Evolutionary conservation across 2,797 vertebrate genomes (phyloP), one percentile per base, ranked within the genome.

Genomic region (Glyptemys insculpta): DNA sequence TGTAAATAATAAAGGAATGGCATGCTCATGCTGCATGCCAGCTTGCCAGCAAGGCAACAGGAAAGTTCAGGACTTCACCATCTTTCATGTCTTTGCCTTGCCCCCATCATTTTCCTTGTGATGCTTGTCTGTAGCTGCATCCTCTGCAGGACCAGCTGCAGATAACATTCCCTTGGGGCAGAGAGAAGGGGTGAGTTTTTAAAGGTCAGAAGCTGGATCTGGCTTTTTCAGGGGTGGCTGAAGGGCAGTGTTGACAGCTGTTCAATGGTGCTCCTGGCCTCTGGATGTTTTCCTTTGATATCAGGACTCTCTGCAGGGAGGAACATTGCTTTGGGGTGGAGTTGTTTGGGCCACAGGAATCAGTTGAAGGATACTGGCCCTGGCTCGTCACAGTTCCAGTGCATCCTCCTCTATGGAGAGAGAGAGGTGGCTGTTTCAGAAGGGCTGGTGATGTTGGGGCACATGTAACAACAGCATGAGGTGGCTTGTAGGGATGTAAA

Each of bases 1-100:
- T 78, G 91, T 87, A 83, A 89, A 89, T 78, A 87, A 84, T 34
- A 76, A 27, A 53, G 59, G 85, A 89, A 89, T 87, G 56, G 34
- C 76, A 78, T 49, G 79, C 72, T 85, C 80, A 78, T 44, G 72
- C 72, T 87, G 21, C 53, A 57, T 0, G 0, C 44, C 59, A 89
- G 57, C 25, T 41, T 85, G 57, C 41, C 81, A 87, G 49, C 83
- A 87, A 49, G 87, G 5, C 47, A 87, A 0, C 0, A 87, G 65
- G 59, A 76, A 87, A 79, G 89, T 47, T 53, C 81, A 68, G 65
- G 41, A 54, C 74, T 80, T 91, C 41, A 44, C 0, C 0, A 41
- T 16, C 79, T 89, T 27, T 82, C n/a, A 52, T 78, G 84, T 82
- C 53, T 78, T 88, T n/a, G 34, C 62, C 8, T 5, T 19, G 16